Conservation (phyloP, 2,113 vertebrate genomes). For the Oncorhynchus nerka region DNA sequence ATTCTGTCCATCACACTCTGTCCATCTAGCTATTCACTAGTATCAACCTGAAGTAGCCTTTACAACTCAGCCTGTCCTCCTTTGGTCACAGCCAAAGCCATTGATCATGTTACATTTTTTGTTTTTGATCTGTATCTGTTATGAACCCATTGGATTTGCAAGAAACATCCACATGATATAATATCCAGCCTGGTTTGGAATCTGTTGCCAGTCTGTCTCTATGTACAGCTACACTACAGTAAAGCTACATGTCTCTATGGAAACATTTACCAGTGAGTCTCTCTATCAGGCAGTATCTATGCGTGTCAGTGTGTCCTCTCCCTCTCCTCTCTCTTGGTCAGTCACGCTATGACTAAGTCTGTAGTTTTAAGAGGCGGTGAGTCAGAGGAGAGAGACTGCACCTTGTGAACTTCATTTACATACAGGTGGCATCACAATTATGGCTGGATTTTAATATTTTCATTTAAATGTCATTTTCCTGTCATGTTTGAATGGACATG, state of each 20-base stretch:
- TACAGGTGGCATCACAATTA: conserved; percentile 72
- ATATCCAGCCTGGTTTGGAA: too few relatives aligned
- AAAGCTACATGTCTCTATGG: neutral
- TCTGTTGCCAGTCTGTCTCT: neutral
- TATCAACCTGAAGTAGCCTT: too few relatives aligned
- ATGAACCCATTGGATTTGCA: too few relatives aligned
- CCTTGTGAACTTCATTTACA: conserved; percentile 69
- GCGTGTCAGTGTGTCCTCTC: neutral
- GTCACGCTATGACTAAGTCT: conserved; percentile 55
- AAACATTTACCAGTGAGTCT: neutral
- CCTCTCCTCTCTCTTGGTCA: neutral
- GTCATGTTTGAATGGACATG: conserved; percentile 78
- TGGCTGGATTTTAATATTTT: conserved; percentile 70
- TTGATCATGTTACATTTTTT: too few relatives aligned
- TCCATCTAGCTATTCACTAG: too few relatives aligned
- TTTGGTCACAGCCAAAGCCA: too few relatives aligned
- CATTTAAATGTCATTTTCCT: conserved; percentile 78
- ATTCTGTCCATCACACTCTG: too few relatives aligned
- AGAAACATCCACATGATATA: too few relatives aligned
- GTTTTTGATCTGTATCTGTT: too few relatives aligned
- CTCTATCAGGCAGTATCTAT: neutral
- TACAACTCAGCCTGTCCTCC: too few relatives aligned
- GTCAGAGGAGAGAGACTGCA: conserved; percentile 30
- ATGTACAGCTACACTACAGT: too few relatives aligned
- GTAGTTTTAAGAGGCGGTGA: conserved; percentile 55